Evolutionary conservation across 2,888 invertebrate species (phyloP).

Genomic region (Tridacna gigas): DNA sequence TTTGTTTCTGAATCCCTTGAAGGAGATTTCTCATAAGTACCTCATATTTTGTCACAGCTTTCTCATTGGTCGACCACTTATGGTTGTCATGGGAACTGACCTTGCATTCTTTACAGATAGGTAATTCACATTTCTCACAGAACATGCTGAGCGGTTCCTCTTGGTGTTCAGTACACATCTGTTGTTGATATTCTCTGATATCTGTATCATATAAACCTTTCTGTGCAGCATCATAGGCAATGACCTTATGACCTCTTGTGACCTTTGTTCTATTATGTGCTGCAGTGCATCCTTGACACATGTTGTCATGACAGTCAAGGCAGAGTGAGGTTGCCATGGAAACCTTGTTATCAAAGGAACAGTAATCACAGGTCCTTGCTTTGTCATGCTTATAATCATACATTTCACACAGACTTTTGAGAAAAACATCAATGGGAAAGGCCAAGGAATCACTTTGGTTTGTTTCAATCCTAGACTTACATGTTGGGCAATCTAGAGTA

Average conservation of each 20-base stretch:
- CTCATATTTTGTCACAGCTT: slow-evolving; percentile 63
- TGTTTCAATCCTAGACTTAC: slow-evolving; percentile 58
- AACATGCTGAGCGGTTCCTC: slow-evolving; percentile 65
- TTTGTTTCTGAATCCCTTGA: slow-evolving; percentile 68
- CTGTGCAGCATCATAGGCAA: slow-evolving; percentile 73
- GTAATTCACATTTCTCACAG: slow-evolving; percentile 74
- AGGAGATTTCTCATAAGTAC: slow-evolving; percentile 70
- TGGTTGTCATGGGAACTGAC: slow-evolving; percentile 72
- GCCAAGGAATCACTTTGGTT: slow-evolving; percentile 15
- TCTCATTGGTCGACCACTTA: slow-evolving; percentile 61
- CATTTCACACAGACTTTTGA: slow-evolving; percentile 72
- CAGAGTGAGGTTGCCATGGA: slow-evolving; percentile 72
- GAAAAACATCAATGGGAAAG: slow-evolving; percentile 70
- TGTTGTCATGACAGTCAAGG: slow-evolving; percentile 80
- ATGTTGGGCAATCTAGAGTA: slow-evolving; percentile 64
- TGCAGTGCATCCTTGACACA: slow-evolving; percentile 77
- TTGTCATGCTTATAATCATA: slow-evolving; percentile 69
- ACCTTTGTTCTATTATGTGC: slow-evolving; percentile 81
- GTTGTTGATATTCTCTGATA: slow-evolving; percentile 72
- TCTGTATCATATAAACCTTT: slow-evolving; percentile 78
- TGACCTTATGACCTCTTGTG: slow-evolving; percentile 78
- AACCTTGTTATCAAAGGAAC: slow-evolving; percentile 72
- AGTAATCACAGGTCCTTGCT: slow-evolving; percentile 76
- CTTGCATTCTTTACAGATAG: slow-evolving; percentile 77
- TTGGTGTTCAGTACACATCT: slow-evolving; percentile 70